A percentile compares a stretch with the other conserved stretches of the same genome.
Evolutionary conservation across 2,113 vertebrate species (phyloP).

Genomic region (Brachyhypopomus gauderio): DNA sequence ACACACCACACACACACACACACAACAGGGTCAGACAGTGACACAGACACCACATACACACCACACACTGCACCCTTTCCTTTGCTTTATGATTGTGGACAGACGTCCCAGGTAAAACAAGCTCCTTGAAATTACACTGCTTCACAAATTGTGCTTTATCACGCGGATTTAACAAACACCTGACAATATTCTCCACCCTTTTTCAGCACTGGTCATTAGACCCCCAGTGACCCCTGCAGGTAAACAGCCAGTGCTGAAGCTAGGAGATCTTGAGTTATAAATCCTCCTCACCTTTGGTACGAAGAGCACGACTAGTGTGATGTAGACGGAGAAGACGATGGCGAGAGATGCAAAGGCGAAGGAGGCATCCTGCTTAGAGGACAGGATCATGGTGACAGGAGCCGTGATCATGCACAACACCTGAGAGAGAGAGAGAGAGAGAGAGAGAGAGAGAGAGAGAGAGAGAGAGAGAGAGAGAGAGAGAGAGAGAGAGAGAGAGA

Average conservation of each 20-base stretch:
- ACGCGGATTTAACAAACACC: no score
- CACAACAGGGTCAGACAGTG: no score
- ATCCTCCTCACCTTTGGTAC: conserved; percentile 84
- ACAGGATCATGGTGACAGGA: conserved; percentile 94
- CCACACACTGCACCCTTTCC: no score
- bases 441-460: background rate
- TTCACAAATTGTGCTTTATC: no score
- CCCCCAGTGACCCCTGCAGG: background rate
- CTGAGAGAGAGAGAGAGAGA: conserved; percentile 63
- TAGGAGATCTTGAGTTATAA: background rate
- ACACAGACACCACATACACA: no score
- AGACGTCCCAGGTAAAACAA: no score
- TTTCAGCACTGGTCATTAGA: no score
- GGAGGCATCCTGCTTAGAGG: conserved; percentile 92
- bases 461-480: background rate
- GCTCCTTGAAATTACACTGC: no score
- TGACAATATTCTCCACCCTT: no score
- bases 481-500: conserved; percentile 36
- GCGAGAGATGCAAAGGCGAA: conserved; percentile 92
- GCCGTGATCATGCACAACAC: conserved; percentile 95
- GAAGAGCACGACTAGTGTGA: conserved; percentile 93
- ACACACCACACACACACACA: background rate
- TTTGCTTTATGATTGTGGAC: no score
- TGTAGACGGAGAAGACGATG: conserved; percentile 93
- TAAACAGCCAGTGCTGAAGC: background rate